Evolutionary conservation across 2,797 vertebrate species (phyloP).

Genomic region (Anguilla pacifica): DNA sequence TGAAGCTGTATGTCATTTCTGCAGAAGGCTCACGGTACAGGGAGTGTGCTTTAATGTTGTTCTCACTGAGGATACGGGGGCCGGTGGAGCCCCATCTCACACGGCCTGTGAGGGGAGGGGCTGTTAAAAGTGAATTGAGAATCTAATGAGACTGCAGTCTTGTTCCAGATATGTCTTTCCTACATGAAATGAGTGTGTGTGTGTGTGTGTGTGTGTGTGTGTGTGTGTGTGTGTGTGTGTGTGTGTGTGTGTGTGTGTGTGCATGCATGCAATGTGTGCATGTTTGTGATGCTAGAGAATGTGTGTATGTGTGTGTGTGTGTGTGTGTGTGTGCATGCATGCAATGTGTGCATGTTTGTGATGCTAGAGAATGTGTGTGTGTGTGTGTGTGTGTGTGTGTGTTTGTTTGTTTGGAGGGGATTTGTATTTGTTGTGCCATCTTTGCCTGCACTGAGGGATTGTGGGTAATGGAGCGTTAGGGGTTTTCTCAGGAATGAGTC

Average conservation of each 20-base stretch:
- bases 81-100: background rate
- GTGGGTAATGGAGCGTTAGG: background rate
- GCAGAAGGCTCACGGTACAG: too few relatives aligned
- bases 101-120: background rate
- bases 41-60: too few relatives aligned
- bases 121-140: background rate
- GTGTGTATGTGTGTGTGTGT: background rate
- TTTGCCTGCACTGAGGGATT: background rate
- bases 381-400: background rate
- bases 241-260: background rate
- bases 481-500: background rate
- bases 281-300: background rate
- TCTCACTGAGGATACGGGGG: too few relatives aligned
- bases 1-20: too few relatives aligned
- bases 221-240: background rate
- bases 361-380: background rate
- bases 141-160: too few relatives aligned
- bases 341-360: background rate
- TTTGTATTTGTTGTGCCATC: background rate
- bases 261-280: background rate
- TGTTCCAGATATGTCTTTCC: background rate
- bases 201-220: background rate
- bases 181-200: background rate
- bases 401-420: background rate
- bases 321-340: background rate